phyloP scores from a whole-genome alignment of 2,797 vertebrate species.

The Allobates femoralis region DNA sequence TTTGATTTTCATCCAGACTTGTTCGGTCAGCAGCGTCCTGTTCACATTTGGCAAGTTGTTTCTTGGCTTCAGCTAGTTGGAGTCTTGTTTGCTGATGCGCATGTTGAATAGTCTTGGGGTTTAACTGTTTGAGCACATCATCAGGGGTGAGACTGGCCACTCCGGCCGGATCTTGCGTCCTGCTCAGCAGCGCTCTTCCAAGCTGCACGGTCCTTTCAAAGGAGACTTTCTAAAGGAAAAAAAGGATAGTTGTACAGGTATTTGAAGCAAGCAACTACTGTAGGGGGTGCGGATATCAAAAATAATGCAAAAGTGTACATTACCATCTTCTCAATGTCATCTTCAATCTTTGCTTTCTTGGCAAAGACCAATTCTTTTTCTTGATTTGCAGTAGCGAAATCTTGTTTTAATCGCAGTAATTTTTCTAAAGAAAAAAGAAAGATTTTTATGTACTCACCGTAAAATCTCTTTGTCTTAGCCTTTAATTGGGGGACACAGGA shows the following conservation, averaged over 20 bases:
- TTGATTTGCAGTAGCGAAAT: background rate
- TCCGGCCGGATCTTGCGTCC: background rate
- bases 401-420: background rate
- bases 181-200: constrained; percentile 63
- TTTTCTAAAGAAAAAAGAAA: constrained; percentile 36
- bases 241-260: background rate
- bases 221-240: constrained; percentile 67
- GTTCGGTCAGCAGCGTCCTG: background rate
- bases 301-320: background rate
- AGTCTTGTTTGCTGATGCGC: constrained; percentile 58
- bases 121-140: constrained; percentile 66
- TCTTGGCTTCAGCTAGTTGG: constrained; percentile 55
- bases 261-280: background rate
- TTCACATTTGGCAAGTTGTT: constrained; percentile 13
- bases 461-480: too few relatives aligned
- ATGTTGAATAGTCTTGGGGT: constrained; percentile 51
- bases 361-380: background rate
- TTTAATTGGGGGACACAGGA: too few relatives aligned
- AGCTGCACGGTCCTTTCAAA: constrained; percentile 57
- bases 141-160: constrained; percentile 5
- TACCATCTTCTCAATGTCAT: constrained; percentile 23
- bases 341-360: constrained; percentile 42
- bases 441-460: too few relatives aligned
- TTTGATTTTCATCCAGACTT: background rate
- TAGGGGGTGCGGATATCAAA: background rate